These are phyloP conservation scores for Troides oblongomaculatus DNA, from an alignment of 2,888 invertebrate species.

Conservation along the genomic window DNA sequence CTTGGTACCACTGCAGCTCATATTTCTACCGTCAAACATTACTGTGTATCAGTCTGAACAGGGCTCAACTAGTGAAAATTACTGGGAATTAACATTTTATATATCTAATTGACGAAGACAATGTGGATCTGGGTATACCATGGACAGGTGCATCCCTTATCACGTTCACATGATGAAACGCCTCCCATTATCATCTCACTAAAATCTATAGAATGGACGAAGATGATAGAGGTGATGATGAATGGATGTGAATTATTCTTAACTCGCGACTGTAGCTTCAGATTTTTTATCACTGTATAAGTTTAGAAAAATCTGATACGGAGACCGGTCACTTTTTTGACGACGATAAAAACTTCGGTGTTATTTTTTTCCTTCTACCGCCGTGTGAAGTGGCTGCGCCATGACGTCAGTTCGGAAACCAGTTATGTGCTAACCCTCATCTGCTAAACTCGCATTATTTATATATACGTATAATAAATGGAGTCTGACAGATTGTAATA, in stretches of 20 bases:
- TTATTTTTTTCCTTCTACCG: background rate
- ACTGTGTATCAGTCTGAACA: too few species aligned
- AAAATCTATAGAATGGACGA: too few species aligned
- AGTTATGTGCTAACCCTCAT: constrained; percentile 9
- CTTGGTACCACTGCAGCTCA: too few species aligned
- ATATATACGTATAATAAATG: background rate
- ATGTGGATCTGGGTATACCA: too few species aligned
- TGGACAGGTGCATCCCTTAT: too few species aligned
- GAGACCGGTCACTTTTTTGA: background rate
- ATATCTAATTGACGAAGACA: too few species aligned
- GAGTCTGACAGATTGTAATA: background rate
- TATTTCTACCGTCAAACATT: too few species aligned
- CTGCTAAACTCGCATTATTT: background rate
- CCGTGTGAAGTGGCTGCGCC: background rate
- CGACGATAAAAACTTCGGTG: constrained; percentile 5
- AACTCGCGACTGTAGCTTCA: background rate
- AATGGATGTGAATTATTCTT: background rate
- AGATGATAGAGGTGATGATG: too few species aligned
- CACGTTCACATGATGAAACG: too few species aligned
- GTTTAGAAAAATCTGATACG: background rate
- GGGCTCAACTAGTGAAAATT: too few species aligned
- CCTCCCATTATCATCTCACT: too few species aligned
- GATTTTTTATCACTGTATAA: background rate
- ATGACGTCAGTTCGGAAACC: constrained; percentile 18
- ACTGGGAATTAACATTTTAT: too few species aligned